Evolutionary conservation across 2,797 vertebrate species (phyloP), one percentile per base, ranked within the genome.

Genomic region (Artibeus lituratus): DNA sequence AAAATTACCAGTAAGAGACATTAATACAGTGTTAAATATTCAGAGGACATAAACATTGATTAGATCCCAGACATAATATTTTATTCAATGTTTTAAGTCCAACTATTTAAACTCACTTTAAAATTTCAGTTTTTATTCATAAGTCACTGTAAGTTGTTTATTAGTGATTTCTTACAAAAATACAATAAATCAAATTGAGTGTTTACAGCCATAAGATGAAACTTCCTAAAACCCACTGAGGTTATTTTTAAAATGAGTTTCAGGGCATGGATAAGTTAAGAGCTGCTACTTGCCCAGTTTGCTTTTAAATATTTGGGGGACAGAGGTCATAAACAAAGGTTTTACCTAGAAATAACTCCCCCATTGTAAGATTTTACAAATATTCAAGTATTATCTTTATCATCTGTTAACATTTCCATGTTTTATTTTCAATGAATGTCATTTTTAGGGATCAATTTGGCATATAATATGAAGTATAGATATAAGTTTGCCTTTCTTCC

Each of bases 81-180:
- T 73, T 3, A 4, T 53, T 47, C 18, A 69, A 49, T 49, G 1
- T 0, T 87, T 67, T 77, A 42, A 62, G 26, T 12, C 2, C 4
- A 85, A 72, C 1, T 51, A 70, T 55, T 87, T 55, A 18, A 69
- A 81, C 6, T 86, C 42, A 65, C 2, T 96, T 78, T 81, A 89
- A 82, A 87, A 59, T 62, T 9, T 29, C 32, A 44, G 21, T 32
- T 53, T 24, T 39, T 80, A 21, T 72, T 73, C 19, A n/a, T 10
- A 78, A 5, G 9, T 83, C 9, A 57, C 29, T 2, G 26, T 74
- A 81, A 86, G 15, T 65, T 74, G 1, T 53, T 57, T 80, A 35
- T 47, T 42, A 5, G 18, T 74, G 16, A 87, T 53, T 47, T 77
- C 1, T 39, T 91, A 1, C 7, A 65, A 78, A 87, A 65, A 39